phyloP scores from a whole-genome alignment of 1,140 invertebrate species.

The Chelonus insularis region DNA sequence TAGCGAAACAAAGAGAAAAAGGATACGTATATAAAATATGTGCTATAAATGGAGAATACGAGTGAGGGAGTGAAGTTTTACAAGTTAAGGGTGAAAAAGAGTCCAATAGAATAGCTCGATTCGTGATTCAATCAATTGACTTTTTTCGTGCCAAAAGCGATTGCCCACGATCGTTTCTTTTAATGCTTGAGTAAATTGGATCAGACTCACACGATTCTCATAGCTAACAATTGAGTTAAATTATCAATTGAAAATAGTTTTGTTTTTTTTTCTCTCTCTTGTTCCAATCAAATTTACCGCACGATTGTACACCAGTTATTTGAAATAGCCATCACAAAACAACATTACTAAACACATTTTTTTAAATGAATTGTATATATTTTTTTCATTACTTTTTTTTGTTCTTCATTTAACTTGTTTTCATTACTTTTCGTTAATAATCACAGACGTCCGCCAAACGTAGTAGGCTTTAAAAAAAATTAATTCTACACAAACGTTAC shows the following conservation, averaged over 20 bases:
- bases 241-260: not conserved
- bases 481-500: slow-evolving; percentile 34
- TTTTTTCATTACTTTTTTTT: slow-evolving; percentile 26
- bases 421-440: slow-evolving; percentile 30
- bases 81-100: not conserved
- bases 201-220: slow-evolving; percentile 2
- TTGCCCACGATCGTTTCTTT: not conserved
- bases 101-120: slow-evolving; percentile 5
- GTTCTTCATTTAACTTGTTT: slow-evolving; percentile 26
- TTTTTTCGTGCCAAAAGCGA: slow-evolving; percentile 6
- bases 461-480: slow-evolving; percentile 40
- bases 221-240: slow-evolving; percentile 9
- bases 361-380: no score
- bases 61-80: not conserved
- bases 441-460: slow-evolving; percentile 46
- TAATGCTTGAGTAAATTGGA: slow-evolving; percentile 2
- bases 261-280: not conserved
- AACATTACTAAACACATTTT: no score
- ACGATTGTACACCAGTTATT: no score
- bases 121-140: slow-evolving; percentile 18
- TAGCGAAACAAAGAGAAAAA: not conserved
- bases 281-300: no score
- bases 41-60: not conserved
- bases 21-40: not conserved
- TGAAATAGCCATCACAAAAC: no score